phyloP scores from a whole-genome alignment of 2,113 vertebrate genomes.

The Microtus oregoni region DNA sequence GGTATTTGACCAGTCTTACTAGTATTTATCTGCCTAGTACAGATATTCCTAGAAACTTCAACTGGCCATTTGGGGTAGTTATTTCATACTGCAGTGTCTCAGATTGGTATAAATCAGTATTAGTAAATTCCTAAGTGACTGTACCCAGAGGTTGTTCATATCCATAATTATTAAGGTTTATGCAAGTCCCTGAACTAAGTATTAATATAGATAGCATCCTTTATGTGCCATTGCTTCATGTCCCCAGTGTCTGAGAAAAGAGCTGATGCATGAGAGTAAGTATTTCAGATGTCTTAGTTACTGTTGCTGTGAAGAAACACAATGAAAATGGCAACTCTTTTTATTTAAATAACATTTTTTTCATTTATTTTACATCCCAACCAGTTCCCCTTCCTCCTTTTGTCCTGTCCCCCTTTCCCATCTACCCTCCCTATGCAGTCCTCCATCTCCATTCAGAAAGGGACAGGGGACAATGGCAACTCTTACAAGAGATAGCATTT shows the following conservation, averaged over 20 bases:
- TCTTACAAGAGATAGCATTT: not conserved
- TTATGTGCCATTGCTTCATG: constrained; percentile 11
- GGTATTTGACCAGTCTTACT: not conserved
- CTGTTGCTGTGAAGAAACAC: not conserved
- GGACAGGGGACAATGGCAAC: not conserved
- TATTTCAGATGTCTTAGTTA: not conserved
- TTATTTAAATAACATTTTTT: no score
- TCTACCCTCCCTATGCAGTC: no score
- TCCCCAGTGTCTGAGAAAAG: constrained; percentile 4
- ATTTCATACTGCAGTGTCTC: constrained; percentile 37
- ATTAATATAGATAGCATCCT: not conserved
- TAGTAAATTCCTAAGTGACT: constrained; percentile 41
- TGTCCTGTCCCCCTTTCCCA: no score
- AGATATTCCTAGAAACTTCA: constrained; percentile 3
- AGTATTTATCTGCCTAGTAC: not conserved
- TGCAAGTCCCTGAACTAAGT: not conserved
- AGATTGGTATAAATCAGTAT: constrained; percentile 18
- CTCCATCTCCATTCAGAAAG: no score
- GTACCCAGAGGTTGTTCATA: constrained; percentile 2
- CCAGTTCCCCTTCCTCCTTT: no score
- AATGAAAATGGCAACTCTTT: not conserved
- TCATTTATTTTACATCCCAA: no score
- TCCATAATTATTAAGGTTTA: constrained; percentile 14
- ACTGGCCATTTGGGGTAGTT: constrained; percentile 25
- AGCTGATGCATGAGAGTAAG: constrained; percentile 18